These are phyloP conservation scores for Australoheros facetus DNA, from an alignment of 2,797 vertebrate species.

Conservation along the genomic window DNA sequence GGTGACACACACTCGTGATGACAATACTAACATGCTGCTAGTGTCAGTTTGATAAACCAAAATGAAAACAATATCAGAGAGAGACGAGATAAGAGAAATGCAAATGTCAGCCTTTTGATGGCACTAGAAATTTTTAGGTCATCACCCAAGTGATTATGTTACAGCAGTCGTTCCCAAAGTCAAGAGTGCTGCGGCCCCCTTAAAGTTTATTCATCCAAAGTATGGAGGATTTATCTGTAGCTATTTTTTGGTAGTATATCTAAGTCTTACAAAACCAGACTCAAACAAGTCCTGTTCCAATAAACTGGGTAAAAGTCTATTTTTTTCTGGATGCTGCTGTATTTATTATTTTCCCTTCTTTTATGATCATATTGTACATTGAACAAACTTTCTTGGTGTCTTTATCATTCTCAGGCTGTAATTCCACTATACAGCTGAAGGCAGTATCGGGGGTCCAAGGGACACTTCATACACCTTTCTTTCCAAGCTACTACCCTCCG, in stretches of 20 bases:
- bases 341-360: background rate
- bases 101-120: background rate
- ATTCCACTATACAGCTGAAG: conserved; percentile 79
- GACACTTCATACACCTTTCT: conserved; percentile 86
- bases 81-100: too few relatives aligned
- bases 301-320: background rate
- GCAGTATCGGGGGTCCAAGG: conserved; percentile 82
- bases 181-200: too few relatives aligned
- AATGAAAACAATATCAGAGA: background rate
- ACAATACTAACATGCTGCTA: background rate
- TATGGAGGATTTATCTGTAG: background rate
- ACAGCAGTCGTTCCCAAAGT: too few relatives aligned
- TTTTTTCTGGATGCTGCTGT: background rate
- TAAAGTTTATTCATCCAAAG: too few relatives aligned
- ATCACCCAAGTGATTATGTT: background rate
- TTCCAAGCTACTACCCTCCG: conserved; percentile 93
- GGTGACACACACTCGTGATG: too few relatives aligned
- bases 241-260: background rate
- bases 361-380: background rate
- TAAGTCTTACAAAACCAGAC: background rate
- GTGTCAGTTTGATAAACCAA: background rate
- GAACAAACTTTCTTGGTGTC: background rate
- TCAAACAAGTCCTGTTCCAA: background rate
- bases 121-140: background rate
- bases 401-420: conserved; percentile 78